These are phyloP conservation scores for Mythimna ferrago DNA, from an alignment of 2,888 invertebrate species.

Conservation along the genomic window DNA sequence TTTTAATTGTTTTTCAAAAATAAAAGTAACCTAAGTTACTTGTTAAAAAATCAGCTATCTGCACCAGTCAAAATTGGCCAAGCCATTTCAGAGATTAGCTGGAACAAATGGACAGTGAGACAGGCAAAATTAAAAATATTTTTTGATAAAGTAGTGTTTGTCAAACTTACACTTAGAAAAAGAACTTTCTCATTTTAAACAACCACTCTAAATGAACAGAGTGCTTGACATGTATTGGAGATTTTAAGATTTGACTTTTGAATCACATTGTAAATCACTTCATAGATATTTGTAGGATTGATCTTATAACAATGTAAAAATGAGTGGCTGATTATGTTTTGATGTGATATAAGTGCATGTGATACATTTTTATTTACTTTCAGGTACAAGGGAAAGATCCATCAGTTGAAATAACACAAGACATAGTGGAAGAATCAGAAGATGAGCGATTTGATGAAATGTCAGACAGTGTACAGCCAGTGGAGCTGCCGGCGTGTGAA, in stretches of 20 bases:
- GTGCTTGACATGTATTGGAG: background rate
- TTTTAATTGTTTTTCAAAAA: too few species aligned
- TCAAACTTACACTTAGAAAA: too few species aligned
- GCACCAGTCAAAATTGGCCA: too few species aligned
- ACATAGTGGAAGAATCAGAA: conserved; percentile 98
- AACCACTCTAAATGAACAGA: too few species aligned
- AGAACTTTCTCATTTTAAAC: too few species aligned
- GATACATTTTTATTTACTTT: conserved; percentile 58
- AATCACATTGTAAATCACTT: conserved; percentile 8
- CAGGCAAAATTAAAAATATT: too few species aligned
- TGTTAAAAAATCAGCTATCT: too few species aligned
- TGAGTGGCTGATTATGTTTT: conserved; percentile 29
- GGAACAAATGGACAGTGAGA: too few species aligned
- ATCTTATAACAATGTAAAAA: conserved; percentile 19
- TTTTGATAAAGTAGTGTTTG: too few species aligned
- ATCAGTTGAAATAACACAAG: conserved; percentile 99
- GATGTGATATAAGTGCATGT: conserved; percentile 11
- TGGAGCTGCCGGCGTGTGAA: conserved; percentile 98
- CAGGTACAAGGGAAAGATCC: conserved; percentile 99
- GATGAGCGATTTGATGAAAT: conserved; percentile 99
- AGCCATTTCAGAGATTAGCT: too few species aligned
- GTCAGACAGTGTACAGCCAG: conserved; percentile 98
- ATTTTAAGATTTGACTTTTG: conserved; percentile 8
- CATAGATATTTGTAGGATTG: background rate
- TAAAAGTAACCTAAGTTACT: too few species aligned